phyloP scores from a whole-genome alignment of 2,888 invertebrate genomes.

The Drosophila neonasuta region DNA sequence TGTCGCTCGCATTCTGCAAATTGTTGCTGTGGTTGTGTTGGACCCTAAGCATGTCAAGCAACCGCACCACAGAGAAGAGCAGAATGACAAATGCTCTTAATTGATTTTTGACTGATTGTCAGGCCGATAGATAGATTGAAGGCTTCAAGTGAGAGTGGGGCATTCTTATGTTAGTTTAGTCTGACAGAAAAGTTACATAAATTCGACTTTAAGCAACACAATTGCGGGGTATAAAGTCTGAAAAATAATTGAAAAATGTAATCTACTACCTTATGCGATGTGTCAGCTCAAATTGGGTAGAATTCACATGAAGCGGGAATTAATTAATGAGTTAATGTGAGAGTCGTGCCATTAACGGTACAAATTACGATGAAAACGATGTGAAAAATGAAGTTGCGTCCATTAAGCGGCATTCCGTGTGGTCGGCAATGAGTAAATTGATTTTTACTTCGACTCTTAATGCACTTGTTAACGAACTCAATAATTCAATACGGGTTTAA shows the following conservation, averaged over 20 bases:
- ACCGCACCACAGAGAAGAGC: constrained; percentile 12
- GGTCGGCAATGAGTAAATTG: constrained; percentile 53
- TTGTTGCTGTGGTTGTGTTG: constrained; percentile 18
- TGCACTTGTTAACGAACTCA: constrained; percentile 38
- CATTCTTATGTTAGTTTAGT: constrained; percentile 14
- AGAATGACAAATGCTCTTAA: constrained; percentile 57
- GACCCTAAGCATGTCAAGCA: constrained; percentile 43
- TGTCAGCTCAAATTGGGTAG: constrained; percentile 15
- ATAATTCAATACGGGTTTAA: constrained; percentile 42
- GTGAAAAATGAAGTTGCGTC: constrained; percentile 11
- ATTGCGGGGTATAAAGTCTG: constrained; percentile 12
- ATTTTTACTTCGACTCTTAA: constrained; percentile 65
- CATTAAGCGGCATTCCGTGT: constrained; percentile 39
- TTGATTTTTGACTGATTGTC: constrained; percentile 63
- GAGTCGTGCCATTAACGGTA: constrained; percentile 49
- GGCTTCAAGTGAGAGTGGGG: constrained; percentile 1
- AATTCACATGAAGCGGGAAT: constrained; percentile 64
- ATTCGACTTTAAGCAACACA: background rate
- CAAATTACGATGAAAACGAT: constrained; percentile 29
- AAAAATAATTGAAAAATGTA: constrained; percentile 32
- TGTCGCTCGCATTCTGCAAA: constrained; percentile 6
- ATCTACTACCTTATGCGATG: constrained; percentile 46
- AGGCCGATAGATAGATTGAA: constrained; percentile 15
- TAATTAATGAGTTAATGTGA: constrained; percentile 70
- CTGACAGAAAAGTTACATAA: background rate